Conservation (phyloP, 2,888 invertebrate genomes). For the Cremastobaeus sp. region DNA sequence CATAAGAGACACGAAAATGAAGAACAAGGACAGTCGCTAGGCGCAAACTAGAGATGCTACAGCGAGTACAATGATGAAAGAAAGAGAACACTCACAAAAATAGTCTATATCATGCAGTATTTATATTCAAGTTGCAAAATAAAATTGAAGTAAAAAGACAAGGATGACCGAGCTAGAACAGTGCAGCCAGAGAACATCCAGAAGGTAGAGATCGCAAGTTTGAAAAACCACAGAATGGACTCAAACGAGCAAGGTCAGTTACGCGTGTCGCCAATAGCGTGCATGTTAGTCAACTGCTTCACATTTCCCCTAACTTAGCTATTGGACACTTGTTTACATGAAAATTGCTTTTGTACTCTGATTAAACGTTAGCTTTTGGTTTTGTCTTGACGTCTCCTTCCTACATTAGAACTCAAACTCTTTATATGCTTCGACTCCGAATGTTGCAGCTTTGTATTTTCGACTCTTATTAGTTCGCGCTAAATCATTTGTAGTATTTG, state of each 20-base stretch:
- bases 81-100: conserved; percentile 9
- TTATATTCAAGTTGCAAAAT: conserved; percentile 15
- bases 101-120: conserved; percentile 22
- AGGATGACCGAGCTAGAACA: conserved; percentile 12
- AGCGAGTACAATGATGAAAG: conserved; percentile 1
- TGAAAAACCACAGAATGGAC: conserved; percentile 21
- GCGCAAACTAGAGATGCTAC: conserved; percentile 11
- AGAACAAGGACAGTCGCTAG: neutral
- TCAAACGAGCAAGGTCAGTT: conserved; percentile 29
- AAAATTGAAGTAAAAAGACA: conserved; percentile 11
- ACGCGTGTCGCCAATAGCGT: conserved; percentile 39
- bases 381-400: conserved; percentile 30
- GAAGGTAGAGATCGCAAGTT: conserved; percentile 16
- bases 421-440: no score
- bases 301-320: conserved; percentile 4
- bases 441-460: conserved; percentile 45
- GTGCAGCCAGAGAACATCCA: conserved; percentile 20
- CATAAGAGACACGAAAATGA: neutral
- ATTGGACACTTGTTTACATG: neutral
- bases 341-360: neutral
- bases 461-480: neutral
- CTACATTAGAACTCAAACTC: neutral
- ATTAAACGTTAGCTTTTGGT: neutral
- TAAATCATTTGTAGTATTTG: neutral
- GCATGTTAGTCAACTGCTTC: conserved; percentile 37